A percentile compares a stretch with the other conserved stretches of the same genome.
Conservation (phyloP, 2,113 vertebrate genomes). For the Syngnathoides biaculeatus region DNA sequence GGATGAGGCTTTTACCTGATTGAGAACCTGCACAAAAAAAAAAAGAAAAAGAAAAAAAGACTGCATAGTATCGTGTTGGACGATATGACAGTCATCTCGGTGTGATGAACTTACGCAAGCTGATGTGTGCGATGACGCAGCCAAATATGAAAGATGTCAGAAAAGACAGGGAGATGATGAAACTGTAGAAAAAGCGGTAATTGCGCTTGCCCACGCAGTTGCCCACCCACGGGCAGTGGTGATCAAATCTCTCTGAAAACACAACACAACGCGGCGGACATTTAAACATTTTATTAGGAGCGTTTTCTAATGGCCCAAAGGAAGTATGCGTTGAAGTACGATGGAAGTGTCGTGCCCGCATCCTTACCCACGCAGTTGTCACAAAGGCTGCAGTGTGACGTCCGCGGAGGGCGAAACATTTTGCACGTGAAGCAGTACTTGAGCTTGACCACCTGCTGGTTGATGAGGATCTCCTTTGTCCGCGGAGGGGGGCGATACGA, state of each 20-base stretch:
- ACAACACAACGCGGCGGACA: neutral
- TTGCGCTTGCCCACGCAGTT: conserved; percentile 98
- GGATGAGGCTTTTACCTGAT: conserved; percentile 74
- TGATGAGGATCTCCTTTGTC: conserved; percentile 90
- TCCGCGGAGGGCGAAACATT: conserved; percentile 92
- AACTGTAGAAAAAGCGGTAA: conserved; percentile 95
- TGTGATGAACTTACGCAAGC: conserved; percentile 72
- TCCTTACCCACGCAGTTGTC: conserved; percentile 94
- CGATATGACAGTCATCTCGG: too few relatives aligned
- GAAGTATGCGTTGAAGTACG: neutral
- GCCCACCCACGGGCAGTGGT: conserved; percentile 97
- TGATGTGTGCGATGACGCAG: conserved; percentile 90
- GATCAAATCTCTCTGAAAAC: conserved; percentile 88
- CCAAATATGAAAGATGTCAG: conserved; percentile 95
- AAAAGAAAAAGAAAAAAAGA: too few relatives aligned
- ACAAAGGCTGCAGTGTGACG: conserved; percentile 94
- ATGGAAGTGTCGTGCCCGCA: neutral
- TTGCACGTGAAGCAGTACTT: conserved; percentile 99
- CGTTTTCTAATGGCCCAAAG: neutral
- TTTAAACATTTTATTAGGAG: neutral
- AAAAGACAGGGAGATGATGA: conserved; percentile 95
- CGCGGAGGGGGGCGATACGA: conserved; percentile 87
- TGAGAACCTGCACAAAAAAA: conserved; percentile 81
- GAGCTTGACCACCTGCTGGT: conserved; percentile 89
- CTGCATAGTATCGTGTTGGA: neutral